phyloP scores from a whole-genome alignment of 2,888 invertebrate genomes.

The Sepiola atlantica region DNA sequence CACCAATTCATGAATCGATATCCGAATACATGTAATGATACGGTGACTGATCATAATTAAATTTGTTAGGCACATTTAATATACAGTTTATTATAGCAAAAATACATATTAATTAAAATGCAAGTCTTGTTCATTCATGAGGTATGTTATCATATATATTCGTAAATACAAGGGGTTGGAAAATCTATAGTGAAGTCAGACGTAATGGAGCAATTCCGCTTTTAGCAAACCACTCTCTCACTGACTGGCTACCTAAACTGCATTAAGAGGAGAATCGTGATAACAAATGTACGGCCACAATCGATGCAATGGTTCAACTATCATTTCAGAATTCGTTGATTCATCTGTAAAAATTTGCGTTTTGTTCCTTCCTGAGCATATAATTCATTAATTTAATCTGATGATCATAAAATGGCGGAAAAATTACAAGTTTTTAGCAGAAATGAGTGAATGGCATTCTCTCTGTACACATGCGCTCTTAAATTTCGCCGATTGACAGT shows the following conservation, averaged over 20 bases:
- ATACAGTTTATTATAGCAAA: too few relatives aligned
- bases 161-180: too few relatives aligned
- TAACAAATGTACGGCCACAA: not conserved
- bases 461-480: not conserved
- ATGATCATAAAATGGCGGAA: not conserved
- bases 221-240: not conserved
- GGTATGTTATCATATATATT: too few relatives aligned
- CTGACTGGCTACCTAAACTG: slow-evolving; percentile 11
- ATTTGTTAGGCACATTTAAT: too few relatives aligned
- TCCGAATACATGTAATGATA: too few relatives aligned
- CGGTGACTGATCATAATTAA: too few relatives aligned
- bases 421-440: not conserved
- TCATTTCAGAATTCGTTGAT: not conserved
- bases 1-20: too few relatives aligned
- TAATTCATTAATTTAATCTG: slow-evolving; percentile 9
- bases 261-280: not conserved
- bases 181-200: too few relatives aligned
- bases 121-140: too few relatives aligned
- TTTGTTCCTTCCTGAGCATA: not conserved
- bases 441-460: not conserved
- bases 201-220: not conserved
- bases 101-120: too few relatives aligned
- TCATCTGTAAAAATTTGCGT: slow-evolving; percentile 15
- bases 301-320: not conserved
- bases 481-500: not conserved